These are phyloP conservation scores for Chymomyza caudatula DNA, from an alignment of 2,888 invertebrate genomes.

Conservation along the genomic window DNA sequence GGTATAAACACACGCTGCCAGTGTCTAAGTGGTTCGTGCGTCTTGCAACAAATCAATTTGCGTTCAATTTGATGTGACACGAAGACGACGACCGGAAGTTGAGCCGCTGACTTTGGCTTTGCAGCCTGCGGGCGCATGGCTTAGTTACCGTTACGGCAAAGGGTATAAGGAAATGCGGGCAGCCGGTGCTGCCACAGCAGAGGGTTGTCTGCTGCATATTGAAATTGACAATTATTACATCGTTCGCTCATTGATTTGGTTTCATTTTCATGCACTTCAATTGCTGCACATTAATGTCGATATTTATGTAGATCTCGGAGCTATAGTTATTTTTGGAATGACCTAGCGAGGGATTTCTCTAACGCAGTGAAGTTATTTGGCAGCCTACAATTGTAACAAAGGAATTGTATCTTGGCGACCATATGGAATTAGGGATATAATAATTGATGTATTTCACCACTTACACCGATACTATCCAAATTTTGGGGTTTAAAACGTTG, in stretches of 20 bases:
- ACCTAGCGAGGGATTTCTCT: too few species aligned
- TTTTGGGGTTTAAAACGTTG: too few species aligned
- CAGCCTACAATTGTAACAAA: too few species aligned
- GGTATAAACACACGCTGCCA: too few species aligned
- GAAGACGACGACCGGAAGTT: constrained; percentile 37
- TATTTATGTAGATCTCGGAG: constrained; percentile 15
- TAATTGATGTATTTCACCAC: too few species aligned
- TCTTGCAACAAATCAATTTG: constrained; percentile 59
- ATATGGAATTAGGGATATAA: too few species aligned
- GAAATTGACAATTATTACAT: constrained; percentile 42
- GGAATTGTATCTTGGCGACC: too few species aligned
- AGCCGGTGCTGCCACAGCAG: neutral
- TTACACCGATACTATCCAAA: too few species aligned
- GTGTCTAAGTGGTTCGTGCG: constrained; percentile 31
- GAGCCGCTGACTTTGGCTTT: neutral
- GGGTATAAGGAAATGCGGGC: neutral
- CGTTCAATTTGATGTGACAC: constrained; percentile 47
- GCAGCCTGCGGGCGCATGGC: neutral
- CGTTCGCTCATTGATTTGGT: constrained; percentile 33
- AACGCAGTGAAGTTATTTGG: too few species aligned
- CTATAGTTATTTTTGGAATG: too few species aligned
- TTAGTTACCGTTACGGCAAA: neutral
- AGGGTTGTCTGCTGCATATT: neutral
- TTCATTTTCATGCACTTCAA: constrained; percentile 34
- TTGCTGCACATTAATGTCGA: constrained; percentile 17